phyloP scores from a whole-genome alignment of 2,888 invertebrate species.

The Epistrophe grossulariae region DNA sequence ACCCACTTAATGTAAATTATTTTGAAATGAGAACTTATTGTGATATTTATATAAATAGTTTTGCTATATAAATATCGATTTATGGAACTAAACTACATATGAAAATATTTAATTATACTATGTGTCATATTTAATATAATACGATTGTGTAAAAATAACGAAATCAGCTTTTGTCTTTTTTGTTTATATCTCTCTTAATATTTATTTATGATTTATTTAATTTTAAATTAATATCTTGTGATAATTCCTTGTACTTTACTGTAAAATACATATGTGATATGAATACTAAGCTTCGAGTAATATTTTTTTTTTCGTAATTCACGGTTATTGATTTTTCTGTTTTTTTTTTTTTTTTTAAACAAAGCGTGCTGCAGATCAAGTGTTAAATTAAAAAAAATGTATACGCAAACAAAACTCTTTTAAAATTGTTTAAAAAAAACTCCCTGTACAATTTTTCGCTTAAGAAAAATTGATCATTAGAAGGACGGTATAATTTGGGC shows the following conservation, averaged over 20 bases:
- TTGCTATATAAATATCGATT: constrained; percentile 54
- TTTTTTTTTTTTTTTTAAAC: background rate
- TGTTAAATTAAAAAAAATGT: background rate
- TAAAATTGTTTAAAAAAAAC: too few species aligned
- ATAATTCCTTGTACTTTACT: background rate
- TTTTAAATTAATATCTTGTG: background rate
- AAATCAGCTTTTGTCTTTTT: constrained; percentile 66
- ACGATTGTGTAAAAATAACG: constrained; percentile 64
- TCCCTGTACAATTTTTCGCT: too few species aligned
- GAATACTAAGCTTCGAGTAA: too few species aligned
- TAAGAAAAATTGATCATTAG: too few species aligned
- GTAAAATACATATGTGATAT: background rate
- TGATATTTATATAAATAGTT: constrained; percentile 64
- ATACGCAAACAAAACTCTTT: too few species aligned
- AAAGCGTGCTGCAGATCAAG: background rate
- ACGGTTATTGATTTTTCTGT: background rate
- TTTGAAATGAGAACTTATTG: constrained; percentile 49
- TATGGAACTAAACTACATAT: constrained; percentile 45
- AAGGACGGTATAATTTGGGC: too few species aligned
- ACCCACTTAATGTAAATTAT: constrained; percentile 50
- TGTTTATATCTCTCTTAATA: constrained; percentile 21
- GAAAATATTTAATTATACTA: constrained; percentile 9
- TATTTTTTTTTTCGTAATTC: too few species aligned
- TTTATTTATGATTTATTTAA: constrained; percentile 18
- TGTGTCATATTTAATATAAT: constrained; percentile 57